Evolutionary conservation across 2,113 vertebrate species (phyloP).

Genomic region (Eupsittula cactorum): DNA sequence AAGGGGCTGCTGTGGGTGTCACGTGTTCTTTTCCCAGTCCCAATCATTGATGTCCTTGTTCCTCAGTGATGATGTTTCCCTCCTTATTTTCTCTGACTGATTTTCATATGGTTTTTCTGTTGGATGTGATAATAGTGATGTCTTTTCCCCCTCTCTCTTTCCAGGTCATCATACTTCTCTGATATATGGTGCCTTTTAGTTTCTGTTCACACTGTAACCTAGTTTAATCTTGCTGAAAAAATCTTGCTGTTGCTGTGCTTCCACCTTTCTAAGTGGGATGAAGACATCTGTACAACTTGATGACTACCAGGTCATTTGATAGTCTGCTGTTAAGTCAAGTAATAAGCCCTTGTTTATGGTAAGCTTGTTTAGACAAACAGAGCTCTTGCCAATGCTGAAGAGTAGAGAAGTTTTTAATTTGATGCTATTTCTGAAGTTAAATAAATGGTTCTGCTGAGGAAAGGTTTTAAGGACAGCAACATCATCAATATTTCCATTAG

Average conservation of each 20-base stretch:
- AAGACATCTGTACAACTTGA: neutral
- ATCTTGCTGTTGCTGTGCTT: neutral
- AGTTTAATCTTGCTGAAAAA: neutral
- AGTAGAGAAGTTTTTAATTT: neutral
- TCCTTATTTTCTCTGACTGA: accelerated
- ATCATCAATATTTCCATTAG: neutral
- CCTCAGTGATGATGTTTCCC: neutral
- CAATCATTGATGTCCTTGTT: neutral
- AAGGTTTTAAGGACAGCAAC: neutral
- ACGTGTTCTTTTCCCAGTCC: accelerated
- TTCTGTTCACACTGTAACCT: neutral
- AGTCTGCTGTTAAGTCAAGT: neutral
- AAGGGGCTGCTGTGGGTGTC: neutral
- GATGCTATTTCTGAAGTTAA: neutral
- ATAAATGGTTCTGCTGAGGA: neutral
- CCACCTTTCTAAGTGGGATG: neutral
- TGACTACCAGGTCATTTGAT: neutral
- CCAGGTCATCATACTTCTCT: accelerated
- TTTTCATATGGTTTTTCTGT: neutral
- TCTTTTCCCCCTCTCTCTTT: neutral
- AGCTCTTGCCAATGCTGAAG: neutral
- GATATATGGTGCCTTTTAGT: neutral
- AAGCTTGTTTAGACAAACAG: neutral
- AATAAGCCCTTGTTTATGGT: neutral
- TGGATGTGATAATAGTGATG: neutral